Percentiles rank a stretch among this genome's conserved stretches.
Evolutionary conservation across 2,113 vertebrate genomes (phyloP).

Genomic region (Chionomys nivalis): DNA sequence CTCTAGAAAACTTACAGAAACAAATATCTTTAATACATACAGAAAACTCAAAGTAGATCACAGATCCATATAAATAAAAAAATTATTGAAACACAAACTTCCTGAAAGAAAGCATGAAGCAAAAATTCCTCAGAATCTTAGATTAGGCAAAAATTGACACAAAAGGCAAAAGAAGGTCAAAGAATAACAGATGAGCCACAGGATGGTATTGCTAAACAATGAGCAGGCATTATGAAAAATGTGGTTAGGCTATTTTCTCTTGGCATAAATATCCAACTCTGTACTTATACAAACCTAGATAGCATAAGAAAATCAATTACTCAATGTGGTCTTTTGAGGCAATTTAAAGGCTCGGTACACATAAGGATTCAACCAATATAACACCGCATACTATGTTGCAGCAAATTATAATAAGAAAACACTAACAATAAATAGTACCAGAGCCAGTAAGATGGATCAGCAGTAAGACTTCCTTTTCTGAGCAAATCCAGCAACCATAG

Average conservation of each 20-base stretch:
- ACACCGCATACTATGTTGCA: background rate
- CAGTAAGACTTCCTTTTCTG: background rate
- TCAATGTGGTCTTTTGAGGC: background rate
- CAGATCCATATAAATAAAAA: background rate
- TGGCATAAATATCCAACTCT: background rate
- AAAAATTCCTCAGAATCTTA: background rate
- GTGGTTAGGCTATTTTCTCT: background rate
- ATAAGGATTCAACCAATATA: background rate
- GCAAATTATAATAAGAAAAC: background rate
- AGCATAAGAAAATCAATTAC: background rate
- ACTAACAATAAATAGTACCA: background rate
- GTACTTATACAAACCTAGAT: background rate
- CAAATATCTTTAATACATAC: background rate
- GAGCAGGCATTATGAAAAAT: background rate
- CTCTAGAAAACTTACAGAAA: background rate
- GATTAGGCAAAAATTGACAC: background rate
- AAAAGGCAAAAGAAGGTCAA: background rate
- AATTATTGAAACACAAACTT: background rate
- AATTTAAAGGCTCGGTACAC: background rate
- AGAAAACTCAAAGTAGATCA: constrained; percentile 12
- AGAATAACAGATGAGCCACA: background rate
- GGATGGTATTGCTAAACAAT: background rate
- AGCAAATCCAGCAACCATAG: background rate
- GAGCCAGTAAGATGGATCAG: background rate
- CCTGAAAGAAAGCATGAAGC: background rate